Evolutionary conservation across 2,113 vertebrate genomes (phyloP), one percentile per base, ranked within the genome.

Genomic region (Datnioides undecimradiatus): DNA sequence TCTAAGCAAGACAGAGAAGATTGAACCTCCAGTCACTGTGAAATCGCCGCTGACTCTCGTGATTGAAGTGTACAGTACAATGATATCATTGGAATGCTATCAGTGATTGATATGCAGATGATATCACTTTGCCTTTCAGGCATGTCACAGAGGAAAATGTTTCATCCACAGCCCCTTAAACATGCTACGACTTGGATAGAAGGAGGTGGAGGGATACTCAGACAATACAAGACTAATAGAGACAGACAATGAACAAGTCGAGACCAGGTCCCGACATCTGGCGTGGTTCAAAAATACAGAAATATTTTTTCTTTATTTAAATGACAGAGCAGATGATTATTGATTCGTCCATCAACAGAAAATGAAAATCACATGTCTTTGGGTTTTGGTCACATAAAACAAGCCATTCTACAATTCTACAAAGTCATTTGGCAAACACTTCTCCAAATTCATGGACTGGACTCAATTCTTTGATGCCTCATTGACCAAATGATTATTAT

Each of bases 81-180:
- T 60, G 67, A 40, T 17, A 84, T 74, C 46, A 46, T 33, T 58
- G 75, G 33, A 79, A 70, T 43, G 34, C 40, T 60, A 84, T 80
- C 51, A 69, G 46, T 41, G 58, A 62, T 21, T 73, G 72, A 73
- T 64, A 74, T 64, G 52, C 0, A 41, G 67, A 88, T 71, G 63
- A 57, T 65, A 78, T 88, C 82, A 69, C 41, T 45, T 79, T 68
- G 21, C 34, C 79, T 76, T 72, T 67, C 45, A 79, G 80, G 54
- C 66, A 43, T 13, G 31, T 51, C 45, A 84, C 54, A 74, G 63
- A 23, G 57, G 27, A 80, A 75, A 41, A 25, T 45, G 49, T 68
- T 66, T 65, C 51, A 75, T 64, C 73, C 2, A 45, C 48, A 76
- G 70, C 19, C 21, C 1, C 54, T 19, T 57, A 11, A 77, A 77